Percentiles rank a stretch among this genome's conserved stretches.
Evolutionary conservation across 2,113 vertebrate species (phyloP).

Genomic region (Plectropomus leopardus): DNA sequence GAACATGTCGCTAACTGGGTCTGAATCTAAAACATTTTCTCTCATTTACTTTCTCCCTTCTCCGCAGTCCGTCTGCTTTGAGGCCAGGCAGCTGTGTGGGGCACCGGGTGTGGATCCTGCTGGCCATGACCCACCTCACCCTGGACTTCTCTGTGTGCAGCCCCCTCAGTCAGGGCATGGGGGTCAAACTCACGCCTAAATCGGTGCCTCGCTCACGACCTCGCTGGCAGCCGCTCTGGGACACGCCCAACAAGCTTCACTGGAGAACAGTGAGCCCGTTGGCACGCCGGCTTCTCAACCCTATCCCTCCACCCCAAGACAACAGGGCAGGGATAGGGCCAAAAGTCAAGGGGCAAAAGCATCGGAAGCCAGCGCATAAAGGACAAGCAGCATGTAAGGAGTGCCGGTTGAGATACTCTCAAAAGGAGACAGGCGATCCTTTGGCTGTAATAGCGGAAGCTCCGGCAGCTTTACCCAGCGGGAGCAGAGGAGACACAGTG

Average conservation of each 20-base stretch:
- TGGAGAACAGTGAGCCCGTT: slow-evolving; percentile 83
- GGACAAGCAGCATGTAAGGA: slow-evolving; percentile 73
- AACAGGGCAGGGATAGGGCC: slow-evolving; percentile 59
- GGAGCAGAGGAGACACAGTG: slow-evolving; percentile 59
- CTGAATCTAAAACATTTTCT: slow-evolving; percentile 24
- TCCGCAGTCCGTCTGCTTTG: slow-evolving; percentile 80
- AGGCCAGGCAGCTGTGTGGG: slow-evolving; percentile 81
- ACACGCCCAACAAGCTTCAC: slow-evolving; percentile 76
- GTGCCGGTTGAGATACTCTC: slow-evolving; percentile 74
- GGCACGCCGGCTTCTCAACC: slow-evolving; percentile 74
- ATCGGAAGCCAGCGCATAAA: slow-evolving; percentile 66
- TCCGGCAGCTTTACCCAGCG: slow-evolving; percentile 61
- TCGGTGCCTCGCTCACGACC: slow-evolving; percentile 75
- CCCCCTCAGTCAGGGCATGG: slow-evolving; percentile 78
- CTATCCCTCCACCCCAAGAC: slow-evolving; percentile 70
- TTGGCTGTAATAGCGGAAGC: slow-evolving; percentile 56
- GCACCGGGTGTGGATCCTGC: slow-evolving; percentile 85
- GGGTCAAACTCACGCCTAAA: slow-evolving; percentile 78
- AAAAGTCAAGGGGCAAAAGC: slow-evolving; percentile 71
- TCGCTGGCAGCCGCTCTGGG: slow-evolving; percentile 79
- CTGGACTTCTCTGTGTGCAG: slow-evolving; percentile 86
- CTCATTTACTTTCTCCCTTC: slow-evolving; percentile 57
- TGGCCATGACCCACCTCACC: slow-evolving; percentile 87
- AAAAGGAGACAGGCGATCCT: slow-evolving; percentile 61
- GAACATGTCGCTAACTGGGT: slow-evolving; percentile 10